Conservation (phyloP, 1,140 invertebrate species). For the Drosophila simulans region DNA sequence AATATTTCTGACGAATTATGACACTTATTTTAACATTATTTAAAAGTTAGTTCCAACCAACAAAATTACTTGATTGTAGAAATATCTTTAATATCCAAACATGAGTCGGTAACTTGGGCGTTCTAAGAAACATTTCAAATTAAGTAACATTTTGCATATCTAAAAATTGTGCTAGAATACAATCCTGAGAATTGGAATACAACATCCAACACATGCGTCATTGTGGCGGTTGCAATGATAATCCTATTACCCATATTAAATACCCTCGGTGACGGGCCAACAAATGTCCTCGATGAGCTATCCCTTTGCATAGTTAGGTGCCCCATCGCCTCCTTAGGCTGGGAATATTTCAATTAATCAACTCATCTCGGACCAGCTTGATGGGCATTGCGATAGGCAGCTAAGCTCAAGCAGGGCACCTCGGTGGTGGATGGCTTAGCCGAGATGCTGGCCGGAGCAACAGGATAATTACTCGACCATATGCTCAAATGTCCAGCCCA, state of each 20-base stretch:
- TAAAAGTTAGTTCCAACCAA: background rate
- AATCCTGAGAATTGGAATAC: background rate
- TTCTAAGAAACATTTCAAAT: no score
- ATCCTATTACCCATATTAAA: conserved; percentile 21
- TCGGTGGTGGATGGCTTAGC: conserved; percentile 40
- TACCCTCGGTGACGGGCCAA: conserved; percentile 14
- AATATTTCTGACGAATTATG: no score
- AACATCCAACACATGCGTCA: background rate
- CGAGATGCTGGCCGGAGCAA: conserved; percentile 66
- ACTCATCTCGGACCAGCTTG: conserved; percentile 54
- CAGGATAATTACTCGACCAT: conserved; percentile 78
- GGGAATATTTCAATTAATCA: conserved; percentile 55
- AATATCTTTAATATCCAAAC: no score
- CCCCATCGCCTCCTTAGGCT: conserved; percentile 10
- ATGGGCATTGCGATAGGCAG: conserved; percentile 65
- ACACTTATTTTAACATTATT: no score
- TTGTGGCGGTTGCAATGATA: background rate
- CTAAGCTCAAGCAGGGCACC: conserved; percentile 40
- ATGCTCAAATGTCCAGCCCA: conserved; percentile 67
- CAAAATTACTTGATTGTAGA: no score
- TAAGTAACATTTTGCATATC: no score
- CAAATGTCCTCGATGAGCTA: conserved; percentile 35
- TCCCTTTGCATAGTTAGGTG: background rate
- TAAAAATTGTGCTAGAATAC: no score
- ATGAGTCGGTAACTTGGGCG: no score